A percentile compares a stretch with the other conserved stretches of the same genome.
phyloP scores from a whole-genome alignment of 2,888 invertebrate genomes.

The Platynereis dumerilii region DNA sequence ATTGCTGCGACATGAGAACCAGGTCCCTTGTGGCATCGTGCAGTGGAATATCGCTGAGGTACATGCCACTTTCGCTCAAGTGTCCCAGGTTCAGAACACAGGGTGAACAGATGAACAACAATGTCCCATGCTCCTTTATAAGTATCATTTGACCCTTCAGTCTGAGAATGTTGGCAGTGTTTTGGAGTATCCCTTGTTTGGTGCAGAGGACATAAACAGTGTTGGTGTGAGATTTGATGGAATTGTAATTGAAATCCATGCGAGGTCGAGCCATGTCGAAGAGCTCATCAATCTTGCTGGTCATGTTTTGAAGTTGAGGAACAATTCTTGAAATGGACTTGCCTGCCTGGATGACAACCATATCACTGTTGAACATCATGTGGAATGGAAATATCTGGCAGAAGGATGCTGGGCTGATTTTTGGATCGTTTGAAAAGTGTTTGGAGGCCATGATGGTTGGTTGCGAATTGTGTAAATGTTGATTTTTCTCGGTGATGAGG shows the following conservation, averaged over 20 bases:
- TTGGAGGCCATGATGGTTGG: slow-evolving; percentile 10
- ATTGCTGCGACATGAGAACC: slow-evolving; percentile 74
- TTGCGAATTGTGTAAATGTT: slow-evolving; percentile 4
- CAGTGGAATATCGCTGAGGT: slow-evolving; percentile 43
- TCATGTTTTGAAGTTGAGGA: slow-evolving; percentile 70
- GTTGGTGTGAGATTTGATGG: slow-evolving; percentile 90
- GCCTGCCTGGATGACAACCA: slow-evolving; percentile 87
- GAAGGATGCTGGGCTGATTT: slow-evolving; percentile 73
- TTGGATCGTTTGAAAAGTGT: slow-evolving; percentile 18
- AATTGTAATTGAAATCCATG: slow-evolving; percentile 87
- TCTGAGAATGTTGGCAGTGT: slow-evolving; percentile 20
- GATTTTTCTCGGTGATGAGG: slow-evolving; percentile 80
- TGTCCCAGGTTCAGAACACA: slow-evolving; percentile 43
- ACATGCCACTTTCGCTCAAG: slow-evolving; percentile 37
- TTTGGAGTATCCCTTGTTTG: slow-evolving; percentile 49
- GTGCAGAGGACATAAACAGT: slow-evolving; percentile 91
- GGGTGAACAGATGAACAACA: slow-evolving; percentile 45
- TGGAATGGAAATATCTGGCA: slow-evolving; percentile 96
- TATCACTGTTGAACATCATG: slow-evolving; percentile 86
- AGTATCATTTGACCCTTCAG: slow-evolving; percentile 46
- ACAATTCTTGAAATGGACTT: slow-evolving; percentile 84
- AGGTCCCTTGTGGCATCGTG: slow-evolving; percentile 44
- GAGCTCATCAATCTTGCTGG: slow-evolving; percentile 71
- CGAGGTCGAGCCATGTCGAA: slow-evolving; percentile 75
- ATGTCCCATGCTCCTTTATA: slow-evolving; percentile 35